A percentile compares a stretch with the other conserved stretches of the same genome.
phyloP scores from a whole-genome alignment of 2,797 vertebrate genomes.

The Acanthornis magna region DNA sequence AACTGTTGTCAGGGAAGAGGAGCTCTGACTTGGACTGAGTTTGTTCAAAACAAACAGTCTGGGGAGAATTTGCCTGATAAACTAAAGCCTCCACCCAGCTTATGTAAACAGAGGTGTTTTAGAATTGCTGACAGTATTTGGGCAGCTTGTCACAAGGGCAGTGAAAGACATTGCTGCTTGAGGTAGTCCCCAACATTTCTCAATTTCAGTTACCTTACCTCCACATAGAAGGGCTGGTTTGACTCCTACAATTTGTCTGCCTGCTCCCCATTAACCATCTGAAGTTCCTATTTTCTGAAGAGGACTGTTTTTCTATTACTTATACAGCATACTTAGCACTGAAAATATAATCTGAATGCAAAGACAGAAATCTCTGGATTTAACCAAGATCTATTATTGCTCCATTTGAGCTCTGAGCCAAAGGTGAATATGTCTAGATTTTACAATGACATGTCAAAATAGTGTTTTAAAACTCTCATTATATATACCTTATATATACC shows the following conservation, averaged over 20 bases:
- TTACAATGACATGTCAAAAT: not conserved
- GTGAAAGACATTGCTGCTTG: not conserved
- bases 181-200: not conserved
- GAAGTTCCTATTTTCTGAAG: not conserved
- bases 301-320: not conserved
- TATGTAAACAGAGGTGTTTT: not conserved
- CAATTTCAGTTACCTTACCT: not conserved
- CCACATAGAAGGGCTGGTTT: not conserved
- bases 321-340: not conserved
- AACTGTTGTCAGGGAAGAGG: not conserved
- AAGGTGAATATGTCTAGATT: not conserved
- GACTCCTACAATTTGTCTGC: not conserved
- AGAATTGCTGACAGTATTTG: not conserved
- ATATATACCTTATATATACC: not conserved
- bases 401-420: not conserved
- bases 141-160: not conserved
- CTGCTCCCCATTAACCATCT: not conserved
- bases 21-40: not conserved
- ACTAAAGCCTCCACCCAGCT: not conserved
- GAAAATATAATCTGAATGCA: not conserved
- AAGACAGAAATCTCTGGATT: not conserved
- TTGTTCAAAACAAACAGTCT: not conserved
- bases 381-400: not conserved
- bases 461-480: constrained; percentile 4
- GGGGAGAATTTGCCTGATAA: not conserved